These are phyloP conservation scores for Stomorhina lunata DNA, from an alignment of 2,888 invertebrate species.

Conservation along the genomic window DNA sequence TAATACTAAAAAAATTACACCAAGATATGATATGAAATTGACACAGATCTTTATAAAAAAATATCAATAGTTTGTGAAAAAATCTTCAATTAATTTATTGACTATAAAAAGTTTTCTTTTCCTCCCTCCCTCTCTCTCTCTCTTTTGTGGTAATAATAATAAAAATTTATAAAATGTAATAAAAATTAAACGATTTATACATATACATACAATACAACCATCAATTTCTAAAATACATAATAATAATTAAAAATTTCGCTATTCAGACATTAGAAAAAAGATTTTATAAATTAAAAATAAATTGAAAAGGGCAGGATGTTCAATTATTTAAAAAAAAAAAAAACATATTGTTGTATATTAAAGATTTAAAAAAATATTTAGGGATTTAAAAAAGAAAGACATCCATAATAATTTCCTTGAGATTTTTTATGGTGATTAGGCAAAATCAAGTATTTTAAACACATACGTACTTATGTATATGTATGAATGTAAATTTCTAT, in stretches of 20 bases:
- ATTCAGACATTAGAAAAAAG: no score
- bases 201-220: not conserved
- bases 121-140: not conserved
- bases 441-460: conserved; percentile 2
- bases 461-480: no score
- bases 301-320: no score
- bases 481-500: not conserved
- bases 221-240: no score
- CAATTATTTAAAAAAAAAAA: no score
- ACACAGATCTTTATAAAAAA: not conserved
- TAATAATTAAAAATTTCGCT: no score
- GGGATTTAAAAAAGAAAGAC: no score
- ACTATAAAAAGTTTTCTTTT: not conserved
- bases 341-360: no score
- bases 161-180: not conserved
- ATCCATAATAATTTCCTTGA: no score
- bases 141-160: not conserved
- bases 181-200: not conserved
- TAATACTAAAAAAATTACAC: no score
- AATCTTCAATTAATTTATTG: not conserved
- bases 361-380: no score
- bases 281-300: no score
- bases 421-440: not conserved
- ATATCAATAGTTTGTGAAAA: not conserved
- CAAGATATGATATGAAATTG: not conserved